A percentile compares a stretch with the other conserved stretches of the same genome.
Conservation (phyloP, 2,888 invertebrate species). For the Philopedon plagiatum region DNA sequence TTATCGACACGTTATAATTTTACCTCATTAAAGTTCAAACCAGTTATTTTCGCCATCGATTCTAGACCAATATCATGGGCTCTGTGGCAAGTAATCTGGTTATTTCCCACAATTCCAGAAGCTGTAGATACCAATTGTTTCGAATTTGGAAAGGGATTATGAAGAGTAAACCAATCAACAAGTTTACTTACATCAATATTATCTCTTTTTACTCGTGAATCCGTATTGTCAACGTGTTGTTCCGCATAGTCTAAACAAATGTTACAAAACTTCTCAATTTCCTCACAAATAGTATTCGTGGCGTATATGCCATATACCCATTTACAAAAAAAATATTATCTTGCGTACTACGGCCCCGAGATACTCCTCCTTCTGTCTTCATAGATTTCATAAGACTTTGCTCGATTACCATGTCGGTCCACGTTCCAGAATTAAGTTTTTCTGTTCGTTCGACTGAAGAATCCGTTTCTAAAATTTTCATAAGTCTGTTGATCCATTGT, state of each 20-base stretch:
- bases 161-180: slow-evolving; percentile 54
- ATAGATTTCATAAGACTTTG: slow-evolving; percentile 58
- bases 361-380: slow-evolving; percentile 58
- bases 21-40: slow-evolving; percentile 56
- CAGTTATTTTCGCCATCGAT: slow-evolving; percentile 56
- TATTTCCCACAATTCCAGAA: slow-evolving; percentile 51
- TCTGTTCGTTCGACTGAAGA: too few relatives aligned
- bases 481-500: slow-evolving; percentile 55
- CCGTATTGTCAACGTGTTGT: slow-evolving; percentile 46
- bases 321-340: slow-evolving; percentile 63
- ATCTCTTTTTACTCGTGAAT: slow-evolving; percentile 60
- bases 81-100: slow-evolving; percentile 58
- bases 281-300: slow-evolving; percentile 3
- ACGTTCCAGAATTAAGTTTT: too few relatives aligned
- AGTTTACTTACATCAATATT: slow-evolving; percentile 57
- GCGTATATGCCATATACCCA: slow-evolving; percentile 57
- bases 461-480: slow-evolving; percentile 58
- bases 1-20: slow-evolving; percentile 58
- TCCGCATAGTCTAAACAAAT: slow-evolving; percentile 56
- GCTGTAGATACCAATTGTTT: slow-evolving; percentile 51
- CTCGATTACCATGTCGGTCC: slow-evolving; percentile 62
- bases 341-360: slow-evolving; percentile 64
- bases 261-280: slow-evolving; percentile 54
- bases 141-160: slow-evolving; percentile 59
- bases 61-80: slow-evolving; percentile 57